A percentile compares a stretch with the other conserved stretches of the same genome.
These are phyloP conservation scores for Rattus rattus DNA, from an alignment of 2,113 vertebrate species.

Conservation along the genomic window DNA sequence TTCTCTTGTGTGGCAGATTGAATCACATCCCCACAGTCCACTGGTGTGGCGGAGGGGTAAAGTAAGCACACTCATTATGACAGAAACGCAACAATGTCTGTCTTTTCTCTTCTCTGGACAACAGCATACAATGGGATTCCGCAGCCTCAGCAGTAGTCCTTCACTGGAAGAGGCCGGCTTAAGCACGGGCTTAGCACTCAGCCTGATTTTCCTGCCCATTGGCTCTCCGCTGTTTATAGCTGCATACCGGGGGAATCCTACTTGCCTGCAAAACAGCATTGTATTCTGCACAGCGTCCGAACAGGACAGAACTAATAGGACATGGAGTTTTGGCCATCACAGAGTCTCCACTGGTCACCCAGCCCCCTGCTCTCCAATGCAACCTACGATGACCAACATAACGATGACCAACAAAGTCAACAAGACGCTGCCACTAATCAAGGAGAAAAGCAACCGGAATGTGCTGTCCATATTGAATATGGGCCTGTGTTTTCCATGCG, in stretches of 20 bases:
- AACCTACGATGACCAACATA: neutral
- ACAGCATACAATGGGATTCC: neutral
- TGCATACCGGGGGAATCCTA: neutral
- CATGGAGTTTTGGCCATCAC: neutral
- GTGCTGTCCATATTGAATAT: neutral
- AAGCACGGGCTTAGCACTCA: slow-evolving; percentile 40
- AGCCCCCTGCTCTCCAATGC: neutral
- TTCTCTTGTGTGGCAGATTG: neutral
- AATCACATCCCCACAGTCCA: neutral
- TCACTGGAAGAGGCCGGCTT: neutral
- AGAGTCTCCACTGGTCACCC: neutral
- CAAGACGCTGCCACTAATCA: neutral
- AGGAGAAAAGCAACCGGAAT: neutral
- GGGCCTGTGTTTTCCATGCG: neutral
- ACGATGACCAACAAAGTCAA: neutral
- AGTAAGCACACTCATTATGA: slow-evolving; percentile 12
- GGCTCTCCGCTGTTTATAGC: neutral
- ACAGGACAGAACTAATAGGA: neutral
- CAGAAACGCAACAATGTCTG: neutral
- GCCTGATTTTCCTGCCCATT: slow-evolving; percentile 30
- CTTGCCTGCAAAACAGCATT: slow-evolving; percentile 10
- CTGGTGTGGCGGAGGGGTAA: neutral
- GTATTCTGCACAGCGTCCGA: neutral
- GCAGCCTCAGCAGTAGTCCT: slow-evolving; percentile 29
- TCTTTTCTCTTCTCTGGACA: slow-evolving; percentile 32